These are phyloP conservation scores for Stegastes partitus DNA, from an alignment of 2,113 vertebrate species.

Conservation along the genomic window DNA sequence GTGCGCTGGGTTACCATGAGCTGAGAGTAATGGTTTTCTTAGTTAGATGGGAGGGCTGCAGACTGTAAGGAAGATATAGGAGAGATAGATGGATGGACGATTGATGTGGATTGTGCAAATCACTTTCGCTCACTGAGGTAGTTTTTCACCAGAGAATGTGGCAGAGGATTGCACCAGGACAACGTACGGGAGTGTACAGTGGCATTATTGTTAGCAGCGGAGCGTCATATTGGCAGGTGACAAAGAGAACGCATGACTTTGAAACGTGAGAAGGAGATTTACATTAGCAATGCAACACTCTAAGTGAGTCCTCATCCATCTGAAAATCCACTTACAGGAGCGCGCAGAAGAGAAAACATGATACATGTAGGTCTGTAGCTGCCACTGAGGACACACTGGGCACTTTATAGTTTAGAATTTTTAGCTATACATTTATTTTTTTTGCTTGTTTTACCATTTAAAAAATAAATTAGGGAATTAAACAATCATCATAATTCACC, in stretches of 20 bases:
- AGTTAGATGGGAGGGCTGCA: constrained; percentile 67
- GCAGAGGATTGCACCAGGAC: constrained; percentile 36
- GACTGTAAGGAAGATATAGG: constrained; percentile 34
- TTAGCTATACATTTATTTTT: no score
- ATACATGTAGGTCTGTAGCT: not conserved
- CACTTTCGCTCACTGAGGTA: constrained; percentile 43
- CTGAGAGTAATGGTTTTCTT: constrained; percentile 71
- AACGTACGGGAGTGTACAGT: constrained; percentile 23
- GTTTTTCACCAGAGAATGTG: constrained; percentile 52
- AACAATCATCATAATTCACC: no score
- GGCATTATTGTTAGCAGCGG: constrained; percentile 34
- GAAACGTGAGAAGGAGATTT: constrained; percentile 18
- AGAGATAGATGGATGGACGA: constrained; percentile 55
- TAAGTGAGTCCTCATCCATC: constrained; percentile 25
- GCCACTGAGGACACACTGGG: not conserved
- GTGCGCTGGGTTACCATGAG: constrained; percentile 50
- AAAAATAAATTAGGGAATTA: no score
- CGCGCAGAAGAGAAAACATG: not conserved
- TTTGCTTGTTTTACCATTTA: no score
- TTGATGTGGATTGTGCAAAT: constrained; percentile 67
- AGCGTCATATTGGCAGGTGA: constrained; percentile 58
- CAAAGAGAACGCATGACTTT: constrained; percentile 38
- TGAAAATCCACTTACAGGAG: constrained; percentile 26
- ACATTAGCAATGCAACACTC: constrained; percentile 32
- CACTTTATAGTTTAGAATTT: no score